Base-by-base conservation (phyloP, 2,113 vertebrate genomes). In the Chaetops frenatus region DNA sequence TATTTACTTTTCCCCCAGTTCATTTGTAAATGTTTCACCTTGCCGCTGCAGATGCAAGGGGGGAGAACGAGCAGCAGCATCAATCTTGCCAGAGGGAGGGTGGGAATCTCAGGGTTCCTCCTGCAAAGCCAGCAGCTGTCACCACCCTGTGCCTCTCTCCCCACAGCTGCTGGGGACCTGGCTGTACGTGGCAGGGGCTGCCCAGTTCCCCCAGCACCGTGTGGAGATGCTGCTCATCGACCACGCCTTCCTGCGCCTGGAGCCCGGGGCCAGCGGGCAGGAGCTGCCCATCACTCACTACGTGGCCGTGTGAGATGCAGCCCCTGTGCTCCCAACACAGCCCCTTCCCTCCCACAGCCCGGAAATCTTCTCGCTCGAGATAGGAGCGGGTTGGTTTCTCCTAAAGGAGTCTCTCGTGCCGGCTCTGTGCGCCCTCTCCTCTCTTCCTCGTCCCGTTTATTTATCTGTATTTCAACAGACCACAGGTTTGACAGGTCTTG, bases 181-280 rank as follows among this genome's bases (percentile, higher is more conserved):
- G 94, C 54, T 81, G 15, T 95, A 92, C 3, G 21, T 94, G 84
- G 96, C 93, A 0, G 94, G 94, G n/a, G 94, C 93, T 2, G 50
- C 94, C 48, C 93, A 95, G 74, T 71, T 82, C 15, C 93, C 91
- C 53, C 81, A 1, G 91, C 93, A 97, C 91, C 65, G 24, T 1
- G 53, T 87, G 94, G 94, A 96, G 91, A 36, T 95, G 93, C 84
- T 89, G 91, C 84, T 92, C 91, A 91, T 97, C 18, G 95, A 96
- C 35, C 89, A 95, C 0, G 89, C 89, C 13, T 50, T 66, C 67
- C 86, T 97, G 57, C 22, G 9, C 3, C 3, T 94, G 86, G 77
- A 90, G 25, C 89, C 89, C 2, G 1, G 9, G 0, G 8, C 28
- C 25, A 0, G 45, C 0, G 28, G 18, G 66, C 61, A 8, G 93